A percentile compares a stretch with the other conserved stretches of the same genome.
Conservation (phyloP, 1,140 invertebrate species). For the Drosophila novamexicana region DNA sequence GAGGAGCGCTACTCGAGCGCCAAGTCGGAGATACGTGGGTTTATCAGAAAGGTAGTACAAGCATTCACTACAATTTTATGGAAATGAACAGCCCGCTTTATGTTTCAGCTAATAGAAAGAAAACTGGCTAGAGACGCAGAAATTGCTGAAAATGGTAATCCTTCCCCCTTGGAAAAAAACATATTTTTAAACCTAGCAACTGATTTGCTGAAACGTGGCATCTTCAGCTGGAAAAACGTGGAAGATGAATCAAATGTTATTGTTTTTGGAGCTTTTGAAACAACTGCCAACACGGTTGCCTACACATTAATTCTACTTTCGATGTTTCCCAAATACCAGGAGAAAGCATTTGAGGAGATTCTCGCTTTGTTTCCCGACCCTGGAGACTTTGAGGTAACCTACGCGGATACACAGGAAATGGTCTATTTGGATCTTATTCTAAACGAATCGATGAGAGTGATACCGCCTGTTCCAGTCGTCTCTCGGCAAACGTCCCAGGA, state of each 20-base stretch:
- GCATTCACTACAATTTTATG: neutral
- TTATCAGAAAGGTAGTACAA: slow-evolving; percentile 58
- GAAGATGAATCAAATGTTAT: slow-evolving; percentile 76
- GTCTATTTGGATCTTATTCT: slow-evolving; percentile 88
- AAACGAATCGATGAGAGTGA: slow-evolving; percentile 87
- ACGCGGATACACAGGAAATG: slow-evolving; percentile 87
- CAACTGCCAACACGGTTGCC: slow-evolving; percentile 71
- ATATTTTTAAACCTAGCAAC: slow-evolving; percentile 68
- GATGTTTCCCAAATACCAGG: slow-evolving; percentile 85
- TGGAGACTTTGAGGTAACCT: slow-evolving; percentile 84
- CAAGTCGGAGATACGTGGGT: slow-evolving; percentile 63
- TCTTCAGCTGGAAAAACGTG: slow-evolving; percentile 69
- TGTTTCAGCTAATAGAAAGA: slow-evolving; percentile 51
- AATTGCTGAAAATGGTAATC: neutral
- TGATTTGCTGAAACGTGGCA: slow-evolving; percentile 58
- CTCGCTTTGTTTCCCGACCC: slow-evolving; percentile 85
- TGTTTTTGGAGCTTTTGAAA: slow-evolving; percentile 79
- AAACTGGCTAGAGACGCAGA: slow-evolving; percentile 49
- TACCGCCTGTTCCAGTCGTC: slow-evolving; percentile 73
- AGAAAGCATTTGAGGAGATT: slow-evolving; percentile 87
- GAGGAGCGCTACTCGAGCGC: slow-evolving; percentile 49
- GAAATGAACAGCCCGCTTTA: too few relatives aligned
- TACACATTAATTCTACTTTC: slow-evolving; percentile 70
- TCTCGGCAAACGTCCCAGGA: slow-evolving; percentile 64
- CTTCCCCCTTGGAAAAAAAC: slow-evolving; percentile 50